A percentile compares a stretch with the other conserved stretches of the same genome.
These are phyloP conservation scores for Enhydra lutris DNA, from an alignment of 2,113 vertebrate species.

Conservation along the genomic window DNA sequence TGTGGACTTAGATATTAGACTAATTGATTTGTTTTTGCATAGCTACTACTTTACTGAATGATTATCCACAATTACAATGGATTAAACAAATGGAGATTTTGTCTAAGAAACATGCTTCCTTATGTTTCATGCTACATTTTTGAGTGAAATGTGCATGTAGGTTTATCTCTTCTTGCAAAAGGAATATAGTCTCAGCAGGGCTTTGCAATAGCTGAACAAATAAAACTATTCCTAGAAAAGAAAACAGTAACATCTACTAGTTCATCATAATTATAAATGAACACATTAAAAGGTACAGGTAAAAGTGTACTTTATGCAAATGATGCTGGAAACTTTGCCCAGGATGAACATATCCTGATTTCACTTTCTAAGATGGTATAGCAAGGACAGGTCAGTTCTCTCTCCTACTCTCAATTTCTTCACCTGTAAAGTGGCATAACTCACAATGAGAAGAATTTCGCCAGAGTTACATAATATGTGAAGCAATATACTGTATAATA, in stretches of 20 bases:
- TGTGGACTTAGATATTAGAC: slow-evolving; percentile 16
- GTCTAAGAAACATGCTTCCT: neutral
- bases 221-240: neutral
- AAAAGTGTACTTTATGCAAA: neutral
- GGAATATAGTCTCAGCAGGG: neutral
- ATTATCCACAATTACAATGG: slow-evolving; percentile 41
- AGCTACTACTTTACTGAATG: neutral
- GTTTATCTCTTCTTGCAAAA: neutral
- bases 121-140: neutral
- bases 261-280: neutral
- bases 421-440: no score
- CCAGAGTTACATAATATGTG: neutral
- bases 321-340: neutral
- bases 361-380: no score
- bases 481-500: neutral
- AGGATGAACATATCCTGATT: no score
- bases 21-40: slow-evolving; percentile 58
- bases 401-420: neutral
- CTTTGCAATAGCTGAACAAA: neutral
- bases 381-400: neutral
- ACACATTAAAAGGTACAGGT: neutral
- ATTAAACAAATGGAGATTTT: neutral
- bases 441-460: neutral
- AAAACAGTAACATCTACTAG: neutral
- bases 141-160: neutral